These are phyloP conservation scores for Onthophagus taurus DNA, from an alignment of 1,140 invertebrate species.

Conservation along the genomic window DNA sequence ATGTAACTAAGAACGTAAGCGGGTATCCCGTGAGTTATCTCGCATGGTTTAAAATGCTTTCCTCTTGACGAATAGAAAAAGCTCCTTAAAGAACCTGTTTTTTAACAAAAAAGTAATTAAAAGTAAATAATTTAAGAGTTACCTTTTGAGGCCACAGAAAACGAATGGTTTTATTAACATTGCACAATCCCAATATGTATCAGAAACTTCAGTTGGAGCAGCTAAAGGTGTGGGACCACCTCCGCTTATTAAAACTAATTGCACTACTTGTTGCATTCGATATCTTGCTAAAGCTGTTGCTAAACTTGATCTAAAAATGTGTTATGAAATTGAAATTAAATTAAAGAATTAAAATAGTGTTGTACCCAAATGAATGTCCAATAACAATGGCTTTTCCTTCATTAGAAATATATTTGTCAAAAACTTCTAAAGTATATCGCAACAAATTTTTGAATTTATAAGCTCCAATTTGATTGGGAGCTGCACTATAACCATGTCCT, in stretches of 20 bases:
- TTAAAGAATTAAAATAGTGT: background rate
- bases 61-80: conserved; percentile 46
- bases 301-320: conserved; percentile 53
- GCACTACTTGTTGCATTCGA: conserved; percentile 49
- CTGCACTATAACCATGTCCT: conserved; percentile 61
- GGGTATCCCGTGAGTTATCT: conserved; percentile 42
- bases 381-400: conserved; percentile 39
- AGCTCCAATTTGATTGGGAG: conserved; percentile 45
- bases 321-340: conserved; percentile 7
- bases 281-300: conserved; percentile 54
- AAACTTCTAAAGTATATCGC: conserved; percentile 49
- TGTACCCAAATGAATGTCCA: conserved; percentile 55
- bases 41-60: conserved; percentile 46
- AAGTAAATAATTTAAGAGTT: conserved; percentile 12
- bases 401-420: conserved; percentile 47
- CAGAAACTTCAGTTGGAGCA: conserved; percentile 41
- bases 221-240: conserved; percentile 62
- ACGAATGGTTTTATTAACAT: conserved; percentile 42
- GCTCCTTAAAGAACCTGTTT: conserved; percentile 24
- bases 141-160: conserved; percentile 44
- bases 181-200: conserved; percentile 42
- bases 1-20: conserved; percentile 46
- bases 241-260: conserved; percentile 59
- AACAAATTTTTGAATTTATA: conserved; percentile 59
- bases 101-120: too few relatives aligned